Conservation (phyloP, 2,797 vertebrate species). For the Cryptoprocta ferox region DNA sequence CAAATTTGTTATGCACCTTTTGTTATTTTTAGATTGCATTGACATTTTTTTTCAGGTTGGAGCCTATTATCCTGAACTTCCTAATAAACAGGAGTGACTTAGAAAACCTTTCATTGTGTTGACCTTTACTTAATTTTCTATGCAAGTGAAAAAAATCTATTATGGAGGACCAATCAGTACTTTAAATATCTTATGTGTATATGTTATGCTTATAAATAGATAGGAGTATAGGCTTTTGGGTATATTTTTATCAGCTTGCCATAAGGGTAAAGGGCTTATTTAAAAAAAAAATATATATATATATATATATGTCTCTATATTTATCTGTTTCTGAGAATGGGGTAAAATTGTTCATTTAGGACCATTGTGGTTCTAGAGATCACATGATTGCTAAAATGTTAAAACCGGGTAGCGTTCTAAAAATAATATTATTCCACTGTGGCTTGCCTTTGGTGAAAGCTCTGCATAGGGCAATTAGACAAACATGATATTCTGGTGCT, state of each 20-base stretch:
- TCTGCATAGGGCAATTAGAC: slow-evolving; percentile 46
- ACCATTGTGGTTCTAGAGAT: slow-evolving; percentile 67
- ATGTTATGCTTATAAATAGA: slow-evolving; percentile 65
- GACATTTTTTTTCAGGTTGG: slow-evolving; percentile 61
- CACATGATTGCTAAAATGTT: slow-evolving; percentile 51
- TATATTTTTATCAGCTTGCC: slow-evolving; percentile 73
- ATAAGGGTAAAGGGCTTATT: slow-evolving; percentile 73
- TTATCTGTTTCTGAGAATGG: slow-evolving; percentile 77
- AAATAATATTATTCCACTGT: slow-evolving; percentile 49
- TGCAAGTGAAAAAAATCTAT: slow-evolving; percentile 60
- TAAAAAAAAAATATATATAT: slow-evolving; percentile 25
- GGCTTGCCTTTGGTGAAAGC: slow-evolving; percentile 54
- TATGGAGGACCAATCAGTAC: slow-evolving; percentile 58
- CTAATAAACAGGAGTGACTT: slow-evolving; percentile 76
- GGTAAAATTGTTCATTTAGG: slow-evolving; percentile 74
- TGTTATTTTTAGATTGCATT: slow-evolving; percentile 77
- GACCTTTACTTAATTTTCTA: slow-evolving; percentile 78
- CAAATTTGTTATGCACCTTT: slow-evolving; percentile 78
- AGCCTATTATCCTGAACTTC: slow-evolving; percentile 67
- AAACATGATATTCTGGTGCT: neutral
- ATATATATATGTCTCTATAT: slow-evolving; percentile 58
- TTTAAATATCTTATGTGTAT: slow-evolving; percentile 76
- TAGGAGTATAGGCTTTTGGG: slow-evolving; percentile 70
- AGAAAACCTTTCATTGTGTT: slow-evolving; percentile 67
- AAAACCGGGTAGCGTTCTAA: slow-evolving; percentile 46